Percentiles rank a stretch among this genome's conserved stretches.
Conservation (phyloP, 2,113 vertebrate genomes). For the Psephotus haematonotus region DNA sequence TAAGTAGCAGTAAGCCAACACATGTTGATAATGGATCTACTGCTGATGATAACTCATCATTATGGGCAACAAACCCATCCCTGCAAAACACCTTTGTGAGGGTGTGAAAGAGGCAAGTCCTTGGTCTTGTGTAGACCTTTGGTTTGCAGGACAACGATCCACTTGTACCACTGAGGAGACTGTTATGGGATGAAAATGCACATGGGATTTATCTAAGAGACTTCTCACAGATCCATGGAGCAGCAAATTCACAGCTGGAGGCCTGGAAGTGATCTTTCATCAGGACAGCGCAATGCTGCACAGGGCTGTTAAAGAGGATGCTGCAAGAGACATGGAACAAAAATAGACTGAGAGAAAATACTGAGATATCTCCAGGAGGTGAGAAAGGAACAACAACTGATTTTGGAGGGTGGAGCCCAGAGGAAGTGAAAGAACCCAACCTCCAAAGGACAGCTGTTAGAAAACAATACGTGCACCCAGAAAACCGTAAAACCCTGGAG, state of each 20-base stretch:
- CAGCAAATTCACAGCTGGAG: not conserved
- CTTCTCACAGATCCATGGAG: slow-evolving; percentile 53
- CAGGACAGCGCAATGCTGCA: slow-evolving; percentile 36
- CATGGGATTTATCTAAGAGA: not conserved
- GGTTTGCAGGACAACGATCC: not conserved
- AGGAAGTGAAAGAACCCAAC: not conserved
- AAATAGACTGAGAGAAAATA: not conserved
- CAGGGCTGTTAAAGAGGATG: not conserved
- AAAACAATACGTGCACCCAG: not conserved
- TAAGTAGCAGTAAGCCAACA: not conserved
- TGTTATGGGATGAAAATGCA: not conserved
- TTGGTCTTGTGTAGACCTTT: not conserved
- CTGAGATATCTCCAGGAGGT: not conserved
- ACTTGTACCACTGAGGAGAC: not conserved
- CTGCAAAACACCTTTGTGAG: not conserved
- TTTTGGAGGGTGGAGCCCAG: not conserved
- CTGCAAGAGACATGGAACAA: not conserved
- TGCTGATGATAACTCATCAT: not conserved
- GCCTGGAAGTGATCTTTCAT: not conserved
- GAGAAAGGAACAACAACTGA: not conserved
- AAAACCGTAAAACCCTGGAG: not conserved
- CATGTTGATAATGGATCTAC: not conserved
- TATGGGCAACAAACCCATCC: not conserved
- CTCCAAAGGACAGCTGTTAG: not conserved
- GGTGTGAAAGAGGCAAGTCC: not conserved